Conservation (phyloP, 1,140 invertebrate species). For the Aphelinus certus region DNA sequence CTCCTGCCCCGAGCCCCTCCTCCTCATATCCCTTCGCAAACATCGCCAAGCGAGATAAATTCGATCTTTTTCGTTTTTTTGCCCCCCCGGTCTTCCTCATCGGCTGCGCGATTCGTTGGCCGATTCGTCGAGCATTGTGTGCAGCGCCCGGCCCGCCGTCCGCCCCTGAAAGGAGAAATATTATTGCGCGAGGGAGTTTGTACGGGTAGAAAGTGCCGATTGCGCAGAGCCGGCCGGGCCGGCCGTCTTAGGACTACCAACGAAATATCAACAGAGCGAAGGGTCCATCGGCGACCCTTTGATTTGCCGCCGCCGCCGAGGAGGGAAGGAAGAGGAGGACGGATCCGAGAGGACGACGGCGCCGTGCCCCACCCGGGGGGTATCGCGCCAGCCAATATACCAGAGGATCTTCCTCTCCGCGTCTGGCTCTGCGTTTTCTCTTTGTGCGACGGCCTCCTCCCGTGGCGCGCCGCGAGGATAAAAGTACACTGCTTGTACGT, state of each 20-base stretch:
- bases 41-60: constrained; percentile 33
- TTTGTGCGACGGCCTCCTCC: too few species aligned
- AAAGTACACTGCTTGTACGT: neutral
- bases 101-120: neutral
- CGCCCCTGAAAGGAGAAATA: constrained; percentile 22
- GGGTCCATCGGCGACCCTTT: neutral
- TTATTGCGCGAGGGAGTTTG: constrained; percentile 18
- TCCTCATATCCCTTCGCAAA: constrained; percentile 6
- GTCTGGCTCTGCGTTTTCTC: too few species aligned
- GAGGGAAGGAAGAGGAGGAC: neutral
- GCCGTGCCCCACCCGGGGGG: neutral
- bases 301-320: constrained; percentile 7
- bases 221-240: neutral
- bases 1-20: neutral
- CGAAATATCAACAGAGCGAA: constrained; percentile 26
- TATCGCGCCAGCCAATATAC: too few species aligned
- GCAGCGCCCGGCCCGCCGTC: neutral
- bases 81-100: neutral
- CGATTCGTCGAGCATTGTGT: neutral
- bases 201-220: constrained; percentile 26
- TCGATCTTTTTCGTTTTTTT: constrained; percentile 16
- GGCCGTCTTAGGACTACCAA: constrained; percentile 10
- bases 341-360: neutral
- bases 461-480: constrained; percentile 15
- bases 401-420: too few species aligned